phyloP scores from a whole-genome alignment of 1,140 invertebrate genomes.

The Apis laboriosa region DNA sequence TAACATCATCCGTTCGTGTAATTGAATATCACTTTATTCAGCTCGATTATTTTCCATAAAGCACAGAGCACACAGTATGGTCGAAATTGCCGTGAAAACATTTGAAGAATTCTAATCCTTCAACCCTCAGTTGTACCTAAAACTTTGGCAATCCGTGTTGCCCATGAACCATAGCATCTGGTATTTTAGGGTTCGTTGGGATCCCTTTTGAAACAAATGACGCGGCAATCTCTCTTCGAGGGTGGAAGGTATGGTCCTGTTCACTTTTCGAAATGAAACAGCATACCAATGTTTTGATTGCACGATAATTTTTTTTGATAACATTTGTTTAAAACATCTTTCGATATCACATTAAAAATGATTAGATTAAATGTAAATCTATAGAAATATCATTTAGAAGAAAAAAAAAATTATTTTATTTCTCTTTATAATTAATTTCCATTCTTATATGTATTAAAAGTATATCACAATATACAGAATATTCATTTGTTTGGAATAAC shows the following conservation, averaged over 20 bases:
- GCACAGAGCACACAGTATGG: neutral
- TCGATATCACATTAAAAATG: no score
- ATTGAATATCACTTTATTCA: no score
- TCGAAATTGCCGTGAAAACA: neutral
- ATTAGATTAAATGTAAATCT: no score
- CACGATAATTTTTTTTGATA: neutral
- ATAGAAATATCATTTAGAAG: no score
- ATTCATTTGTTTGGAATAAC: no score
- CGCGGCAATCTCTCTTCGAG: neutral
- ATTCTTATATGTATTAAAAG: no score
- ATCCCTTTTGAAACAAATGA: slow-evolving; percentile 4
- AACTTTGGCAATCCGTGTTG: neutral
- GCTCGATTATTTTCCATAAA: neutral
- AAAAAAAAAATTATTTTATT: neutral
- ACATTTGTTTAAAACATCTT: neutral
- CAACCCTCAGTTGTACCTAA: neutral
- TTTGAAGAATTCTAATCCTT: neutral
- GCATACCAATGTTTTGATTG: neutral
- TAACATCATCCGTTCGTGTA: no score
- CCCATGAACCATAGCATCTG: slow-evolving; percentile 5
- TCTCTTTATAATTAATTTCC: no score
- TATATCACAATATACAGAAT: no score
- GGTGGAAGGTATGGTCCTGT: neutral
- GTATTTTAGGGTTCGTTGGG: neutral
- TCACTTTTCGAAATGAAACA: neutral